Evolutionary conservation across 2,113 vertebrate genomes (phyloP).

Genomic region (Meleagris gallopavo): DNA sequence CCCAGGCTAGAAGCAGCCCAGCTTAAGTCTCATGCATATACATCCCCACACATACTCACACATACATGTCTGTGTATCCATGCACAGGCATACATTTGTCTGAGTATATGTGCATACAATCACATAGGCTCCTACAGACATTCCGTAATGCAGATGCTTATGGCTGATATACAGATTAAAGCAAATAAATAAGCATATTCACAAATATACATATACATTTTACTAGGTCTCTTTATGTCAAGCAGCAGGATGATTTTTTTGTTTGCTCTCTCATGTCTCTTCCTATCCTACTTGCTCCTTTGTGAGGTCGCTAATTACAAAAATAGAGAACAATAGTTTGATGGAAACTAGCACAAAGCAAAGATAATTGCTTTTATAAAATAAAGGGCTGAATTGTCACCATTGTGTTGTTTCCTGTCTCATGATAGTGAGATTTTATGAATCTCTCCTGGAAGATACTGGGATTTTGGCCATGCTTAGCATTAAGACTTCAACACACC

Average conservation of each 20-base stretch:
- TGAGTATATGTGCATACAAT: neutral
- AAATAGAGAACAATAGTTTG: neutral
- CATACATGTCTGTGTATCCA: neutral
- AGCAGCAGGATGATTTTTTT: neutral
- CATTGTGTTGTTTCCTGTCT: accelerated
- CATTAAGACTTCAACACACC: neutral
- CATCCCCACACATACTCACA: neutral
- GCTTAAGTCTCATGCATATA: neutral
- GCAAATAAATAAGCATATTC: neutral
- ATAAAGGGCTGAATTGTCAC: neutral
- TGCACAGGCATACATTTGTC: too few species aligned
- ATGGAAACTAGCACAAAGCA: neutral
- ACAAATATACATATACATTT: neutral
- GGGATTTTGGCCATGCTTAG: neutral
- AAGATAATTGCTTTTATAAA: neutral
- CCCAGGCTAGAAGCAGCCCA: neutral
- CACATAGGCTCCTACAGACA: neutral
- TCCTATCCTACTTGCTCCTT: neutral
- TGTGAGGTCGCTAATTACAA: neutral
- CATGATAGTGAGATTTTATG: neutral
- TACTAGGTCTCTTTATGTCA: neutral
- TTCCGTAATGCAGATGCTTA: neutral
- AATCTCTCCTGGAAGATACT: neutral
- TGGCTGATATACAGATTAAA: neutral
- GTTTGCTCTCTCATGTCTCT: neutral